phyloP scores from a whole-genome alignment of 2,888 invertebrate species.

The Ochlodes sylvanus region DNA sequence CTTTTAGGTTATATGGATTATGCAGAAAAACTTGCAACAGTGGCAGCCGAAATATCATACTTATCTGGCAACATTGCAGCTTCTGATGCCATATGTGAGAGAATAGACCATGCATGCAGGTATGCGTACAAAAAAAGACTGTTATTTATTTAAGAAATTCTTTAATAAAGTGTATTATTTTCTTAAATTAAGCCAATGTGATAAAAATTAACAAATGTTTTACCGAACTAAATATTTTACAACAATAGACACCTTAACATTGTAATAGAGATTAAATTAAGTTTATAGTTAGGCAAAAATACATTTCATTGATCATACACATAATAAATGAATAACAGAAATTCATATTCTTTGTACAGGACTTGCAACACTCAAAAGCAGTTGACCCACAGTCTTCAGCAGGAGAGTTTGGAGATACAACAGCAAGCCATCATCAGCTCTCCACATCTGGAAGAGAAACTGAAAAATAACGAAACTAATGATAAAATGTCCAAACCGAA shows the following conservation, averaged over 20 bases:
- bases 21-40: slow-evolving; percentile 82
- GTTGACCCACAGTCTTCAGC: slow-evolving; percentile 72
- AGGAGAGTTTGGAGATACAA: slow-evolving; percentile 78
- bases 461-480: slow-evolving; percentile 54
- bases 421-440: slow-evolving; percentile 72
- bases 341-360: slow-evolving; percentile 56
- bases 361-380: slow-evolving; percentile 73
- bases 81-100: slow-evolving; percentile 82
- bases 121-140: slow-evolving; percentile 48
- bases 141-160: slow-evolving; percentile 41
- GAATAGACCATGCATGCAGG: slow-evolving; percentile 79
- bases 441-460: slow-evolving; percentile 71
- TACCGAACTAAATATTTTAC: slow-evolving; percentile 52
- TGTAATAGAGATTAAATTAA: slow-evolving; percentile 35
- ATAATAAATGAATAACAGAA: slow-evolving; percentile 38
- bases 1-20: slow-evolving; percentile 82
- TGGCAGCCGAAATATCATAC: slow-evolving; percentile 82
- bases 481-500: slow-evolving; percentile 31
- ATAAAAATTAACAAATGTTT: slow-evolving; percentile 37
- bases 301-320: slow-evolving; percentile 28
- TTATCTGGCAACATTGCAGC: slow-evolving; percentile 81
- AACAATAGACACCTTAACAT: slow-evolving; percentile 49
- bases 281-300: slow-evolving; percentile 33
- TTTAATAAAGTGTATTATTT: slow-evolving; percentile 47
- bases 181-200: slow-evolving; percentile 34